Evolutionary conservation across 1,140 invertebrate genomes (phyloP).

Genomic region (Nymphalis io): DNA sequence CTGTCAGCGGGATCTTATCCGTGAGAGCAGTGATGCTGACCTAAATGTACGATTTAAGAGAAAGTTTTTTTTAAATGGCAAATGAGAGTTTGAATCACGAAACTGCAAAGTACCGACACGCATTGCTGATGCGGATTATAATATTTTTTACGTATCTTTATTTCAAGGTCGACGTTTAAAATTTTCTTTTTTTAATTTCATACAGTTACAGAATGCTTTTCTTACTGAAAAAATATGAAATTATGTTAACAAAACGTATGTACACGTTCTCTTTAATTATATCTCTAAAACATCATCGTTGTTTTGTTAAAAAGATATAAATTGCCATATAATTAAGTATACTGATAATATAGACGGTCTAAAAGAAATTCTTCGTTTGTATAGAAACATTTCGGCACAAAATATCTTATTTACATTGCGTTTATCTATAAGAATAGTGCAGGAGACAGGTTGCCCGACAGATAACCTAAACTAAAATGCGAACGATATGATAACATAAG

Average conservation of each 20-base stretch:
- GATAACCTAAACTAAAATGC: conserved; percentile 76
- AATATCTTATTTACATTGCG: conserved; percentile 27
- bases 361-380: conserved; percentile 22
- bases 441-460: conserved; percentile 73
- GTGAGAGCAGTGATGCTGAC: conserved; percentile 43
- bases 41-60: conserved; percentile 45
- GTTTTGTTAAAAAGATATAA: not conserved
- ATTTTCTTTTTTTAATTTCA: too few species aligned
- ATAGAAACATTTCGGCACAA: conserved; percentile 31
- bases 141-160: conserved; percentile 6
- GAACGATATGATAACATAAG: conserved; percentile 69
- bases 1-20: conserved; percentile 39
- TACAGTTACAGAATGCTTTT: too few species aligned
- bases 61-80: conserved; percentile 40
- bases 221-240: too few species aligned
- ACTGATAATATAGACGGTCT: not conserved
- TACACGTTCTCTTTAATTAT: not conserved
- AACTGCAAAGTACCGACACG: conserved; percentile 5
- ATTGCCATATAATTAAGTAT: not conserved
- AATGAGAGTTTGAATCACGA: conserved; percentile 26
- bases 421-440: conserved; percentile 59
- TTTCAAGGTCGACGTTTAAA: not conserved
- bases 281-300: not conserved
- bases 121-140: not conserved
- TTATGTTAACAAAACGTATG: not conserved